phyloP scores from a whole-genome alignment of 2,888 invertebrate species.

The Tetranychus piercei region DNA sequence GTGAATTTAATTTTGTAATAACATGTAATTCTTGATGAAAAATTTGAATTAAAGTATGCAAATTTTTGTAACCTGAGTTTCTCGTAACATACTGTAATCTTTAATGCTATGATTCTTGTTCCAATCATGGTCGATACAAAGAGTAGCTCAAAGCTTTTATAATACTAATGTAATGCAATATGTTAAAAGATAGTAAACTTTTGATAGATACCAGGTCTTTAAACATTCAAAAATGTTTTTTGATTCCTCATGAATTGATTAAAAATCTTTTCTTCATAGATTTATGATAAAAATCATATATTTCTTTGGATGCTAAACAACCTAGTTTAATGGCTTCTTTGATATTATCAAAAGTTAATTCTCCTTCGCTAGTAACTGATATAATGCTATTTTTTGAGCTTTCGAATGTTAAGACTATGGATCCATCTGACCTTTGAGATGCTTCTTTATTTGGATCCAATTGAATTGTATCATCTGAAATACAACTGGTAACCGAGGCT shows the following conservation, averaged over 20 bases:
- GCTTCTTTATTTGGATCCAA: slow-evolving; percentile 44
- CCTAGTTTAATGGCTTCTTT: slow-evolving; percentile 47
- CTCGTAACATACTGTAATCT: too few species aligned
- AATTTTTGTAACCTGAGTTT: too few species aligned
- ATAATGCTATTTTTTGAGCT: slow-evolving; percentile 42
- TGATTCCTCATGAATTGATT: neutral
- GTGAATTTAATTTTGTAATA: too few species aligned
- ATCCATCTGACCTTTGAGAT: slow-evolving; percentile 41
- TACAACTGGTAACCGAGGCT: slow-evolving; percentile 34
- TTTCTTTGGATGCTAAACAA: slow-evolving; percentile 44
- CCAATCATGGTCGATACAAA: too few species aligned
- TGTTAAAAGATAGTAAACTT: too few species aligned
- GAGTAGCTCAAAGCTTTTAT: too few species aligned
- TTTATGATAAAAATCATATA: slow-evolving; percentile 54
- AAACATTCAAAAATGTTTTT: neutral
- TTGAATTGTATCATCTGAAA: slow-evolving; percentile 39
- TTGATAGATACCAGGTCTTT: too few species aligned
- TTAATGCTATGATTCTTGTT: too few species aligned
- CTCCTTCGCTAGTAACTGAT: slow-evolving; percentile 50
- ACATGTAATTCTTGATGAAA: too few species aligned
- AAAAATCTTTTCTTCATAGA: slow-evolving; percentile 35
- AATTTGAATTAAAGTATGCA: too few species aligned
- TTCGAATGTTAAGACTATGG: slow-evolving; percentile 56
- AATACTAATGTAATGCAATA: too few species aligned
- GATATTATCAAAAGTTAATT: slow-evolving; percentile 47